Evolutionary conservation across 2,888 invertebrate species (phyloP), one percentile per base, ranked within the genome.

Genomic region (Zele albiditarsus): DNA sequence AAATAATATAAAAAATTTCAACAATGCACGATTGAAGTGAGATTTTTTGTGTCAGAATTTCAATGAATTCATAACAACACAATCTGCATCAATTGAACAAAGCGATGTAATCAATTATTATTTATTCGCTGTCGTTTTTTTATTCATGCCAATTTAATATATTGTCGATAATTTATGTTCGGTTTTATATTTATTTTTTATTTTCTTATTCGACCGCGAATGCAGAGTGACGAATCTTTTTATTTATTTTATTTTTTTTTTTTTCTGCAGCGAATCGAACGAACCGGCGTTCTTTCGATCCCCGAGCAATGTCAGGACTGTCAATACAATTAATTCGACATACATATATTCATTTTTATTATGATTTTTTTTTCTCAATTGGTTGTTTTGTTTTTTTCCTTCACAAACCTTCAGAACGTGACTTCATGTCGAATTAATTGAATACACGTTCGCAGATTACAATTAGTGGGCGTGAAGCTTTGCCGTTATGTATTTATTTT

Each of bases 201-300:
- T 60, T 42, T 73, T 53, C 16, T 76, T 20, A 62, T 78, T 78
- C 80, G 84, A 86, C 86, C 87, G 84, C 83, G 87, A 86, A 88
- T 87, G 87, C 86, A 82, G 87, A 88, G 87, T 87, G 87, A 86
- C 80, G 79, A 79, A n/a, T 62, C 80, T 75, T 74, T 71, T 77
- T 68, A 79, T 81, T 79, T 81, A n/a, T n/a, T n/a, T n/a, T n/a
- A n/a, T n/a, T n/a, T n/a, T n/a, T n/a, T n/a, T n/a, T 71, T 77
- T 71, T 80, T 81, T 79, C 81, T 80, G 79, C 81, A 79, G 81
- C 82, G 82, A 73, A 82, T 77, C 85, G 83, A 83, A 78, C 78
- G 81, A 85, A 83, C 80, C 78, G 78, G 77, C 74, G 78, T 83
- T 84, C 78, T 78, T 78, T 82, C 85, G 83, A 84, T 81, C 80